Conservation (phyloP, 1,140 invertebrate species). For the Hermatobates lingyangjiaoensis region DNA sequence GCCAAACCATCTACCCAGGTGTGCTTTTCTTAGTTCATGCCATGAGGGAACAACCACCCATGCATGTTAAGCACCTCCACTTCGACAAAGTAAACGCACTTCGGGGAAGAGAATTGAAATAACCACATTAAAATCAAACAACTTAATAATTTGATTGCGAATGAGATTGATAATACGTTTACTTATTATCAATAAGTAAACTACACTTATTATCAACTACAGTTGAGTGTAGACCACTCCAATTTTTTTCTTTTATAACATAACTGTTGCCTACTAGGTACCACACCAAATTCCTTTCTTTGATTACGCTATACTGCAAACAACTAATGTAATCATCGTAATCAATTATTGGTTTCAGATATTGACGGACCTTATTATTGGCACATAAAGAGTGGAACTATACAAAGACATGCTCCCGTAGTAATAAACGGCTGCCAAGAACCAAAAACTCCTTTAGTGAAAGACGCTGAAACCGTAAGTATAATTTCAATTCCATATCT, state of each 20-base stretch:
- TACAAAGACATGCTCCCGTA: constrained; percentile 74
- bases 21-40: too few species aligned
- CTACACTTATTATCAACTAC: neutral
- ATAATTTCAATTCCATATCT: neutral
- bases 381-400: constrained; percentile 95
- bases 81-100: too few species aligned
- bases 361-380: constrained; percentile 89
- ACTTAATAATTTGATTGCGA: too few species aligned
- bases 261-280: too few species aligned
- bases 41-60: too few species aligned
- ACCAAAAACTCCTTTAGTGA: constrained; percentile 28
- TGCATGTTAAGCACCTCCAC: too few species aligned
- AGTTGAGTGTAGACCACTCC: neutral
- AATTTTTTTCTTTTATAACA: neutral
- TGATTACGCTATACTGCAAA: neutral
- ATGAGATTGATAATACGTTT: neutral
- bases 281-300: neutral
- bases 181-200: neutral
- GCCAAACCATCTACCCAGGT: too few species aligned
- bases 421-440: constrained; percentile 27
- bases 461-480: constrained; percentile 37
- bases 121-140: too few species aligned
- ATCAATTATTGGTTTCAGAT: constrained; percentile 34
- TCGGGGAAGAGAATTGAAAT: too few species aligned
- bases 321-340: neutral